A percentile compares a stretch with the other conserved stretches of the same genome.
Evolutionary conservation across 2,113 vertebrate species (phyloP).

Genomic region (Poeciliopsis retropinna): DNA sequence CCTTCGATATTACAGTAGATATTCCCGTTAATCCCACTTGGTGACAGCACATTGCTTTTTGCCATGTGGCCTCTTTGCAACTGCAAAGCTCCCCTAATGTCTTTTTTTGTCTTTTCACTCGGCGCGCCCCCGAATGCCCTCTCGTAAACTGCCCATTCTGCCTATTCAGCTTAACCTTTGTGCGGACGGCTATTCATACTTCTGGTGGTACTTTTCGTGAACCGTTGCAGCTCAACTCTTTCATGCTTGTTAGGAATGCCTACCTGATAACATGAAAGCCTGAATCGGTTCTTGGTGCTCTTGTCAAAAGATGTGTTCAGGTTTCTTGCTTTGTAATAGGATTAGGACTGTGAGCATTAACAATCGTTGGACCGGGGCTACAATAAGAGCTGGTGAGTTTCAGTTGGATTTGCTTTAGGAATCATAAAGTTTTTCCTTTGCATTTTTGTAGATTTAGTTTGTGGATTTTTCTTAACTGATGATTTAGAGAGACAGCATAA

Average conservation of each 20-base stretch:
- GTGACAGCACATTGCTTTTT: slow-evolving; percentile 36
- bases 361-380: slow-evolving; percentile 21
- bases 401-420: slow-evolving; percentile 24
- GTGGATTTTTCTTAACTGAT: not conserved
- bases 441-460: not conserved
- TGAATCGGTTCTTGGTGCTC: slow-evolving; percentile 19
- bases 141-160: slow-evolving; percentile 64
- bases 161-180: slow-evolving; percentile 71
- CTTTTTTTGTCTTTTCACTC: slow-evolving; percentile 48
- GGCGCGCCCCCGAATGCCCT: slow-evolving; percentile 52
- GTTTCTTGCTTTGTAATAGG: slow-evolving; percentile 52
- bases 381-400: slow-evolving; percentile 42
- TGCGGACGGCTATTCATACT: slow-evolving; percentile 64
- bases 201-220: slow-evolving; percentile 39
- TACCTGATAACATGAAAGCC: slow-evolving; percentile 30
- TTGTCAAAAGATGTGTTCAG: slow-evolving; percentile 20
- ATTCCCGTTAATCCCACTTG: slow-evolving; percentile 2
- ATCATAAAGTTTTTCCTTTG: not conserved
- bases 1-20: not conserved
- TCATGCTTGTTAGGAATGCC: slow-evolving; percentile 31
- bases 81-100: slow-evolving; percentile 55
- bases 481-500: not conserved
- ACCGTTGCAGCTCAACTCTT: slow-evolving; percentile 31
- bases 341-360: slow-evolving; percentile 56
- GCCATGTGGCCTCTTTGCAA: slow-evolving; percentile 37